Base-by-base conservation (phyloP, 1,140 invertebrate genomes). In the Geopemphigus sp. region DNA sequence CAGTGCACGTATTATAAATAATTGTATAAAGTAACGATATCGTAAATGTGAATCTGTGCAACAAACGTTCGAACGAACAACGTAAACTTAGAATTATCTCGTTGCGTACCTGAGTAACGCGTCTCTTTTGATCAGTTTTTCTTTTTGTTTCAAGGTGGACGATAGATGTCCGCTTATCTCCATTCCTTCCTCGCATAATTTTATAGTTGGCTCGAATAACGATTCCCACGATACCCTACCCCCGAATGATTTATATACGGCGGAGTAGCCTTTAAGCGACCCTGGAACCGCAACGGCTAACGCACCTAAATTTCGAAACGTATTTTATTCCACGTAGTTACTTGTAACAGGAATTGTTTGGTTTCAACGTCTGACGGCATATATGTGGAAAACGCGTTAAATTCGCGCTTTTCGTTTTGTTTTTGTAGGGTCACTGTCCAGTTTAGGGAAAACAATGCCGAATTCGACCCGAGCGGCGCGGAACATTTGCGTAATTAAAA, bases 231-330 rank as follows among this genome's bases (percentile, higher is more conserved):
- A 29, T 0, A 89, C 87, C 24, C 97, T 84, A 78, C 88, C 90
- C 0, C 95, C 90, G 82, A 91, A 97, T 83, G 87, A 89, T 50
- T 90, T 84, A 84, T 97, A 91, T 0, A 94, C 88, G 64, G 89
- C 88, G 90, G 91, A 92, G 84, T 95, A 97, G 0, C 96, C 97
- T 81, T 88, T 88, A 1, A 99, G 84, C 86, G 98, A 96, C 10
- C 95, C 96, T 0, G 97, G 97, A 14, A 98, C 92, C 0, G 92
- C 97, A 11, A 95, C 89, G 0, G 96, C 89, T 70, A 93, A 84
- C 5, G 91, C 92, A 82, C 92, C 92, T 88, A 63, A 0, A 45
- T 66, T 66, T 63, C 17, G 17, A 10, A 22, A 32, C 0, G n/a
- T 32, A 50, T 8, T 50, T 50, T 12, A 50, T 1, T 50, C 5